Percentiles rank a stretch among this genome's conserved stretches.
Conservation (phyloP, 37 sponge, comb jelly and placozoan species). For the Geodia barretti region DNA sequence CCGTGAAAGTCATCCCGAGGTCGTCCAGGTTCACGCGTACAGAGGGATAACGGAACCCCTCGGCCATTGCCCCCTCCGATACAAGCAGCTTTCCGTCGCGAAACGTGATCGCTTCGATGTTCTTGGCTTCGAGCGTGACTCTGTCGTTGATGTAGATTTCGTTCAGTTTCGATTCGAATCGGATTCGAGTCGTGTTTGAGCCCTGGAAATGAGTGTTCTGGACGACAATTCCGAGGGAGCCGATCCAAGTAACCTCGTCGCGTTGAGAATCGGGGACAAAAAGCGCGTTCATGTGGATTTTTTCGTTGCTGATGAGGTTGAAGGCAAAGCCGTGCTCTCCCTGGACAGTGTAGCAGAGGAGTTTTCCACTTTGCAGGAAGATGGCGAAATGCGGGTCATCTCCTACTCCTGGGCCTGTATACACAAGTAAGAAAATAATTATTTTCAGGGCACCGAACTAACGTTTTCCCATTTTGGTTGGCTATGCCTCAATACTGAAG, state of each 20-base stretch:
- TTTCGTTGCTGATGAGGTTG: slow-evolving; percentile 2
- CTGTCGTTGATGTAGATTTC: not conserved
- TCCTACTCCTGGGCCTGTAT: not conserved
- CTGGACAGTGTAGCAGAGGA: slow-evolving; percentile 19
- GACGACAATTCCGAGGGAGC: slow-evolving; percentile 1
- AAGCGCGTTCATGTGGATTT: slow-evolving; percentile 3
- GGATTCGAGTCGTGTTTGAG: not conserved
- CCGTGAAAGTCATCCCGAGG: not conserved
- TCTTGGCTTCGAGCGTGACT: slow-evolving; percentile 9
- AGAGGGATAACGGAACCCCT: not conserved
- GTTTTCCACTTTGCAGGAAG: not conserved
- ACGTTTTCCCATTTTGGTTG: too few species aligned
- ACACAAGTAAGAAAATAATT: too few species aligned
- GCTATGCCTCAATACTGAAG: too few species aligned
- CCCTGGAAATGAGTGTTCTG: not conserved
- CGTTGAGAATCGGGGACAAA: slow-evolving; percentile 8
- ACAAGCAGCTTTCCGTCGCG: not conserved
- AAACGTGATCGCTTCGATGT: not conserved
- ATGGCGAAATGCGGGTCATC: slow-evolving; percentile 11
- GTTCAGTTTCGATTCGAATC: not conserved
- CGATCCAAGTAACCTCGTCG: slow-evolving; percentile 4
- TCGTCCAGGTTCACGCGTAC: not conserved
- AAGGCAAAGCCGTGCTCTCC: slow-evolving; percentile 18
- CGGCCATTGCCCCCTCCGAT: not conserved
- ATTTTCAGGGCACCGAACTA: too few species aligned